Base-by-base conservation (phyloP, 2,888 invertebrate species). In the Rhingia rostrata region DNA sequence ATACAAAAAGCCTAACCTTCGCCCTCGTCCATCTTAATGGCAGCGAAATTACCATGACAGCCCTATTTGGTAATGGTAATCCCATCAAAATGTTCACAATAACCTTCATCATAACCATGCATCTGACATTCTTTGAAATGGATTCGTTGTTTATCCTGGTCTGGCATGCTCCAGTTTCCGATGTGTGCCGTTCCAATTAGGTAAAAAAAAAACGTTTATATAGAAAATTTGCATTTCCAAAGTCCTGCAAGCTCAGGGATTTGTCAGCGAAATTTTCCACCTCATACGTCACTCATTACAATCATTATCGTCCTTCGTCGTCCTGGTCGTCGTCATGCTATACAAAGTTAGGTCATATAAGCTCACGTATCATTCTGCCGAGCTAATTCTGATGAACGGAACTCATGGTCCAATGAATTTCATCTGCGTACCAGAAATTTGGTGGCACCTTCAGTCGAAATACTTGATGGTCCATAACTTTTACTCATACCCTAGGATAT, bases 381-480 rank as follows among this genome's bases (percentile, higher is more conserved):
- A 10, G n/a, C 39, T 54, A 54, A 39, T 41, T 70, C 54, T 70
- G 43, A 70, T 63, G 63, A 70, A 70, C 39, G 70, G 37, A 32
- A 22, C 14, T 9, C 30, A 22, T 12, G 63, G 54, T 70, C 56
- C 56, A 78, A 14, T 64, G 70, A 41, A 49, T 64, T 49, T 6
- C 61, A 35, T 43, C 41, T 1, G 32, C 7, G 5, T 4, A 9
- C 6, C 39, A 22, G 2, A 2, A 22, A 2, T 22, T 7, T 9
- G 30, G 22, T 22, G 9, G 49, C 49, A 39, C 66, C 32, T 45
- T n/a, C 47, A 61, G n/a, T 67, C 10, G 6, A 64, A 74, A 69
- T 69, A 70, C 63, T 60, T 82, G 67, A 83, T 73, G 78, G 67
- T 63, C 56, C 78, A 83, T 83, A 83, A 78, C 67, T 78, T 83